These are phyloP conservation scores for Agrotis puta DNA, from an alignment of 2,888 invertebrate genomes.

Conservation along the genomic window DNA sequence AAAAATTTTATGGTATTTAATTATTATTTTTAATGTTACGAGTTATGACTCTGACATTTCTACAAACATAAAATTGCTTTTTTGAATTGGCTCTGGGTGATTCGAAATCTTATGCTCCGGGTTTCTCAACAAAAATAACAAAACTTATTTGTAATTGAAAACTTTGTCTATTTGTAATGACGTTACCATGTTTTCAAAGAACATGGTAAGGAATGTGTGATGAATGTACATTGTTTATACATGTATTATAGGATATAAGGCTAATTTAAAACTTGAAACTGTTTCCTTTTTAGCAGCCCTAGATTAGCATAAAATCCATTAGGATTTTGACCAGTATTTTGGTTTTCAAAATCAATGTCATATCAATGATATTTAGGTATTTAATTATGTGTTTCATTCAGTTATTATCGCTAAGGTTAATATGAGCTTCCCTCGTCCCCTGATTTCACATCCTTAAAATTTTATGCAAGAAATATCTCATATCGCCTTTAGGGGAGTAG, in stretches of 20 bases:
- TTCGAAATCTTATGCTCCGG: not conserved
- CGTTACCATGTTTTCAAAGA: slow-evolving; percentile 1
- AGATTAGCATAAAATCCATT: not conserved
- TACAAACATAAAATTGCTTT: not conserved
- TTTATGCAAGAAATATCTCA: too few species aligned
- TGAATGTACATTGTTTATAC: too few species aligned
- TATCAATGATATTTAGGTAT: too few species aligned
- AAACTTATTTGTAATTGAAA: not conserved
- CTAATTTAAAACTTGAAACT: too few species aligned
- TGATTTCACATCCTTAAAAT: too few species aligned
- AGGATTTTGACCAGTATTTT: not conserved
- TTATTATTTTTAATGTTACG: not conserved
- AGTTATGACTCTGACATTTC: not conserved
- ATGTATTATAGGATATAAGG: too few species aligned
- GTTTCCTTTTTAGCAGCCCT: not conserved
- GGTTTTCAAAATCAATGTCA: slow-evolving; percentile 4
- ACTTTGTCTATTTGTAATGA: too few species aligned
- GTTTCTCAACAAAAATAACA: not conserved
- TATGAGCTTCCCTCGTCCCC: too few species aligned
- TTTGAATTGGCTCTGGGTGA: slow-evolving; percentile 3
- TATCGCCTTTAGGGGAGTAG: too few species aligned
- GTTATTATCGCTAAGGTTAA: slow-evolving; percentile 12
- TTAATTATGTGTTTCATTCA: too few species aligned
- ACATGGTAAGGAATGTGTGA: too few species aligned
- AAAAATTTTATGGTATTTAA: not conserved